Evolutionary conservation across 2,797 vertebrate genomes (phyloP).

Genomic region (Enteromius afrohamiltoni): DNA sequence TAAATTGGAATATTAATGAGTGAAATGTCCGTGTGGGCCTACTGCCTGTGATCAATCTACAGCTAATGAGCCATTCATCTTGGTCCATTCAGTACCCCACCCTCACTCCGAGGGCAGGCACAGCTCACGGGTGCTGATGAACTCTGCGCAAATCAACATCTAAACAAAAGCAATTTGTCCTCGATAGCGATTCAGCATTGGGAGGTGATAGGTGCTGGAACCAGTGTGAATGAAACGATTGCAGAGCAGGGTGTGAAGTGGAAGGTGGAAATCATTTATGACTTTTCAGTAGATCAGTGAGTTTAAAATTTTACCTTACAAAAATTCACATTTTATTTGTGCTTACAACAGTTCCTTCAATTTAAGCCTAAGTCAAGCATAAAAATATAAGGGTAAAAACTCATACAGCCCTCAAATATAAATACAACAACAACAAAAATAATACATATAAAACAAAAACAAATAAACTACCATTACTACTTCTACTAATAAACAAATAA

Average conservation of each 20-base stretch:
- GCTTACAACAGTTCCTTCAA: not conserved
- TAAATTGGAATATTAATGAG: conserved; percentile 80
- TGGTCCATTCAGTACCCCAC: conserved; percentile 64
- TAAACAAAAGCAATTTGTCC: conserved; percentile 73
- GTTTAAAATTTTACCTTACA: not conserved
- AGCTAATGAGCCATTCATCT: conserved; percentile 81
- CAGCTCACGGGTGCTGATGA: conserved; percentile 57
- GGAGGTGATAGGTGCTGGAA: conserved; percentile 37
- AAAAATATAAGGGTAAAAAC: not conserved
- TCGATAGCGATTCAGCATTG: conserved; percentile 52
- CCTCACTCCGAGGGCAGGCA: conserved; percentile 56
- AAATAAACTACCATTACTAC: not conserved
- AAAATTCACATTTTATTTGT: not conserved
- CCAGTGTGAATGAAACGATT: conserved; percentile 31
- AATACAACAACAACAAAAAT: not conserved
- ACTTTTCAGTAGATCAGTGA: not conserved
- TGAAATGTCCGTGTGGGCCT: conserved; percentile 71
- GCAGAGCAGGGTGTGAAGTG: not conserved
- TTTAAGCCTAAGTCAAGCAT: not conserved
- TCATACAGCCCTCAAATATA: not conserved
- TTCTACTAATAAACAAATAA: no score
- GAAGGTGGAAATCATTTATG: not conserved
- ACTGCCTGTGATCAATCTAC: conserved; percentile 76
- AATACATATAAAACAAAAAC: not conserved
- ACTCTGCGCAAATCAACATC: conserved; percentile 69